Evolutionary conservation across 2,888 invertebrate genomes (phyloP).

Genomic region (Macaria liturata): DNA sequence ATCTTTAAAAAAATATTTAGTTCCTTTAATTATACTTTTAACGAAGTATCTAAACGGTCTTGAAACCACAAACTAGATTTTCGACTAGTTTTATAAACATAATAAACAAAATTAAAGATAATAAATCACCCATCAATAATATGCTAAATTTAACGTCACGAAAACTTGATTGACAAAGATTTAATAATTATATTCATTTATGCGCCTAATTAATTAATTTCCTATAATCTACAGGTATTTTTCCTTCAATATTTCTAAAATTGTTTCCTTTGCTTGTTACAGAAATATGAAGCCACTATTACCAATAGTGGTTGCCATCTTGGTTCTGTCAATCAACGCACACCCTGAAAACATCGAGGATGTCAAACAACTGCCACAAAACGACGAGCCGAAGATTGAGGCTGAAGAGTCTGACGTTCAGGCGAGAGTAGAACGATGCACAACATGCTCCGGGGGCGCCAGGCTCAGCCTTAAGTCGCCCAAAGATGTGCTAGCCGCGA

Average conservation of each 20-base stretch:
- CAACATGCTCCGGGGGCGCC: constrained; percentile 49
- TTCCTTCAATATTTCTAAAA: background rate
- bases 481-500: constrained; percentile 55
- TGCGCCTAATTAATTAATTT: too few relatives aligned
- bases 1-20: too few relatives aligned
- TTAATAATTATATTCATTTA: too few relatives aligned
- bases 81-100: too few relatives aligned
- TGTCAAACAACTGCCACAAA: constrained; percentile 60
- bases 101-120: too few relatives aligned
- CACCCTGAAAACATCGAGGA: constrained; percentile 65
- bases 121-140: too few relatives aligned
- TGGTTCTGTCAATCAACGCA: constrained; percentile 59
- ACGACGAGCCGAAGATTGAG: constrained; percentile 56
- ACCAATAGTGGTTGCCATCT: constrained; percentile 65
- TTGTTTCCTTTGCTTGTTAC: constrained; percentile 51
- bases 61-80: too few relatives aligned
- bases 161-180: too few relatives aligned
- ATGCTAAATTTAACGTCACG: too few relatives aligned
- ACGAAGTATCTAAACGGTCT: too few relatives aligned
- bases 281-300: constrained; percentile 79
- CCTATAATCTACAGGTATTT: too few relatives aligned
- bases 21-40: too few relatives aligned
- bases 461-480: constrained; percentile 55
- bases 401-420: constrained; percentile 62
- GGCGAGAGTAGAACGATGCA: constrained; percentile 62